Evolutionary conservation across 1,140 invertebrate species (phyloP).

Genomic region (Drosophila sucinea): DNA sequence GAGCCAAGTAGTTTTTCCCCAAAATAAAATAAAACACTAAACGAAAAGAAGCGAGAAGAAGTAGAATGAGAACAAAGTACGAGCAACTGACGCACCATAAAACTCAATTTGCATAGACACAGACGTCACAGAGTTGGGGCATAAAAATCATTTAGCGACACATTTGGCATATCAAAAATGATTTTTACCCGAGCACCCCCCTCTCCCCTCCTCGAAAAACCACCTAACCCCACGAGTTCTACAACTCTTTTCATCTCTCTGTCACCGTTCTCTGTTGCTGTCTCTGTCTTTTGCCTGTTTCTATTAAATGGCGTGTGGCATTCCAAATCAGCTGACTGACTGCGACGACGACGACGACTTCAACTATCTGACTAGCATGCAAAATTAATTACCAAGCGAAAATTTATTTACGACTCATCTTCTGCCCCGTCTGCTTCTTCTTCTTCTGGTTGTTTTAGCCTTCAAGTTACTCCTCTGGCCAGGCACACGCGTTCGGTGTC

Average conservation of each 20-base stretch:
- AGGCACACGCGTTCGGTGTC: slow-evolving; percentile 35
- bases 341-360: slow-evolving; percentile 26
- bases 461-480: not conserved
- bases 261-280: not conserved
- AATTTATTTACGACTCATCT: slow-evolving; percentile 65
- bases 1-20: slow-evolving; percentile 42
- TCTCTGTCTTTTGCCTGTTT: slow-evolving; percentile 1
- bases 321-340: slow-evolving; percentile 62
- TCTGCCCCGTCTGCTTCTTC: not conserved
- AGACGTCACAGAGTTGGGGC: slow-evolving; percentile 24
- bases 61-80: slow-evolving; percentile 27
- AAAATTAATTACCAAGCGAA: slow-evolving; percentile 74
- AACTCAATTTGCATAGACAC: slow-evolving; percentile 64
- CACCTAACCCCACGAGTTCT: not conserved
- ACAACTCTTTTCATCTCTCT: not conserved
- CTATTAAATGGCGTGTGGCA: slow-evolving; percentile 51
- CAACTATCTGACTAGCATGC: slow-evolving; percentile 65
- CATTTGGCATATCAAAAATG: slow-evolving; percentile 76
- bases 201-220: too few species aligned
- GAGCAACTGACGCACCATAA: slow-evolving; percentile 40
- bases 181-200: not conserved
- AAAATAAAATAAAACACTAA: not conserved
- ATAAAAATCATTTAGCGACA: slow-evolving; percentile 77
- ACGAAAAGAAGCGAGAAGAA: not conserved
- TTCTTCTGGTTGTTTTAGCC: not conserved